Base-by-base conservation (phyloP, 2,888 invertebrate species). In the Teleiodes luculella region DNA sequence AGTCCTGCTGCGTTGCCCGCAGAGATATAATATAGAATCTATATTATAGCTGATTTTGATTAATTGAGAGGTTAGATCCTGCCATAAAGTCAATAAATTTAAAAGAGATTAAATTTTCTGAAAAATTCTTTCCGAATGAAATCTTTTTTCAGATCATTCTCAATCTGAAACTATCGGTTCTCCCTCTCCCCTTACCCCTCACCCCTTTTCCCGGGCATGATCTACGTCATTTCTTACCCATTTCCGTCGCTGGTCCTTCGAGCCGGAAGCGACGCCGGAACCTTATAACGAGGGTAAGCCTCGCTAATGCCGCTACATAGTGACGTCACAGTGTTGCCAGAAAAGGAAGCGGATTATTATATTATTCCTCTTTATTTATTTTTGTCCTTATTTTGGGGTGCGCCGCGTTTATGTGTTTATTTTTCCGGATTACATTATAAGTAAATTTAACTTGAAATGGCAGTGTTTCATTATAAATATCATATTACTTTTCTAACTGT, bases 201-300 rank as follows among this genome's bases (percentile, higher is more conserved):
- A n/a, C n/a, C n/a, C n/a, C n/a, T n/a, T n/a, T n/a, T n/a, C 13
- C 55, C 5, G 31, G 30, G 49, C 24, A 43, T 13, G 55, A 47
- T 51, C 47, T 50, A 50, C 48, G 66, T 70, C 66, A 73, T 81
- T 79, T 76, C 76, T 76, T 74, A 74, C 66, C 76, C 73, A 75
- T 77, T 78, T 86, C 83, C 83, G 80, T 63, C 63, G 71, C 75
- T 72, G 79, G 78, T 78, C 78, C 80, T 80, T 67, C 72, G 74
- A 72, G 69, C 76, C 85, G 84, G 86, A 86, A 73, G 68, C 61
- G 65, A 63, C 65, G 61, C 72, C 81, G 86, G 83, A 83, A 76
- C 68, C 72, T 73, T 72, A 72, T 86, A 86, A 87, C 83, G 83
- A 86, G 80, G 76, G 77, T 74, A 70, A 37, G 20, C 47, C 35